phyloP scores from a whole-genome alignment of 1,140 invertebrate genomes.

The Gonioctena quinquepunctata region DNA sequence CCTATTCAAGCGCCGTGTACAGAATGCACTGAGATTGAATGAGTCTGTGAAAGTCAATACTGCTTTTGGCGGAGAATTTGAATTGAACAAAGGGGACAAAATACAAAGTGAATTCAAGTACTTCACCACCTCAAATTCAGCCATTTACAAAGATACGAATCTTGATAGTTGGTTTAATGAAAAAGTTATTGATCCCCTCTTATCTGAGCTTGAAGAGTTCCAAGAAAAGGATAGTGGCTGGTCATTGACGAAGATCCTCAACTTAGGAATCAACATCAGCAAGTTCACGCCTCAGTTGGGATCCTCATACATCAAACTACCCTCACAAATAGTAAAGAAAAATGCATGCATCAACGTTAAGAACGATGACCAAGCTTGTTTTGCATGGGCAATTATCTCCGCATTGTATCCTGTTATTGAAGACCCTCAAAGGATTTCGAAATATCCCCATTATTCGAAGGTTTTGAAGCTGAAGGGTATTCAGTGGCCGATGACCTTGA shows the following conservation, averaged over 20 bases:
- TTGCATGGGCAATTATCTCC: constrained; percentile 46
- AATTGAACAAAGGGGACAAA: no score
- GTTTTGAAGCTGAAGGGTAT: constrained; percentile 42
- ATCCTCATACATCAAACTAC: constrained; percentile 46
- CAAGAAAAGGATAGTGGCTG: constrained; percentile 24
- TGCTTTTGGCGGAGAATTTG: constrained; percentile 17
- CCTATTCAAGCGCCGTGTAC: constrained; percentile 9
- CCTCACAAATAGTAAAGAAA: constrained; percentile 44
- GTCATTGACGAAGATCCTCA: constrained; percentile 13
- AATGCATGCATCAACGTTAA: constrained; percentile 52
- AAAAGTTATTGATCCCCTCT: not conserved
- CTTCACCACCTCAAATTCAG: constrained; percentile 14
- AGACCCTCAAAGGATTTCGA: constrained; percentile 25
- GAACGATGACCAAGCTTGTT: constrained; percentile 52
- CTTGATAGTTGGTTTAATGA: constrained; percentile 12
- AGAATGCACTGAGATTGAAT: constrained; percentile 15
- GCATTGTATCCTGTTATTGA: constrained; percentile 31
- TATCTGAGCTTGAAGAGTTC: constrained; percentile 22
- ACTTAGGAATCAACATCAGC: constrained; percentile 23
- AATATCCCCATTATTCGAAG: constrained; percentile 27
- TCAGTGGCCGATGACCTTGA: no score
- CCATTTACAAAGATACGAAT: constrained; percentile 18
- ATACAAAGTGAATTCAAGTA: constrained; percentile 18
- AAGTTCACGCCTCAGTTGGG: constrained; percentile 45
- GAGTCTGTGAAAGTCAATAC: constrained; percentile 22